Conservation (phyloP, 2,888 invertebrate species). For the Drosophila infuscata region DNA sequence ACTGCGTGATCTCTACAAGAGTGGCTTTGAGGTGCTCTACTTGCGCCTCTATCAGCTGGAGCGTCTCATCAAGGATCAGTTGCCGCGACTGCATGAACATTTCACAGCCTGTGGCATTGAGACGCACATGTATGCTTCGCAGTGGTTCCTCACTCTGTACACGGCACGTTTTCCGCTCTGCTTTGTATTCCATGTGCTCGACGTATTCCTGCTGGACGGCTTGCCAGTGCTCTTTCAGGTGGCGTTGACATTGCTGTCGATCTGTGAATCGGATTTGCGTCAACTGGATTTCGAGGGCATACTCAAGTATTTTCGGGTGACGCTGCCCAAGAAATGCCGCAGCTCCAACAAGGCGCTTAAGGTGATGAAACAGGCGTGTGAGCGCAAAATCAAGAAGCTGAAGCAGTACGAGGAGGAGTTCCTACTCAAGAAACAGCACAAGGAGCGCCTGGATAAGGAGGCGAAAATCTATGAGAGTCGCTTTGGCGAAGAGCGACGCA, state of each 20-base stretch:
- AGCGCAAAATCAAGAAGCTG: slow-evolving; percentile 96
- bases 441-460: slow-evolving; percentile 88
- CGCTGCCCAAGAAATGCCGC: slow-evolving; percentile 97
- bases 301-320: slow-evolving; percentile 98
- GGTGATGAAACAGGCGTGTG: slow-evolving; percentile 95
- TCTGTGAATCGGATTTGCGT: slow-evolving; percentile 95
- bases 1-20: slow-evolving; percentile 96
- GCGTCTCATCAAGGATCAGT: slow-evolving; percentile 93
- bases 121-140: slow-evolving; percentile 99
- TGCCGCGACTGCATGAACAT: slow-evolving; percentile 92
- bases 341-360: slow-evolving; percentile 95
- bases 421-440: slow-evolving; percentile 89
- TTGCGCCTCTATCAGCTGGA: slow-evolving; percentile 97
- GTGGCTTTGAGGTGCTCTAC: slow-evolving; percentile 98
- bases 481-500: slow-evolving; percentile 85
- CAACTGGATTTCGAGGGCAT: slow-evolving; percentile 98
- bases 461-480: slow-evolving; percentile 90
- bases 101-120: slow-evolving; percentile 94
- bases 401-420: slow-evolving; percentile 98
- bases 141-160: slow-evolving; percentile 99
- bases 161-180: slow-evolving; percentile 99
- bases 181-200: slow-evolving; percentile 98
- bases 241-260: slow-evolving; percentile 95
- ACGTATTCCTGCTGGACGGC: slow-evolving; percentile 97
- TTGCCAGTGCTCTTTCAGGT: slow-evolving; percentile 98